A percentile compares a stretch with the other conserved stretches of the same genome.
Evolutionary conservation across 2,797 vertebrate species (phyloP).

Genomic region (Galagoides demidoff): DNA sequence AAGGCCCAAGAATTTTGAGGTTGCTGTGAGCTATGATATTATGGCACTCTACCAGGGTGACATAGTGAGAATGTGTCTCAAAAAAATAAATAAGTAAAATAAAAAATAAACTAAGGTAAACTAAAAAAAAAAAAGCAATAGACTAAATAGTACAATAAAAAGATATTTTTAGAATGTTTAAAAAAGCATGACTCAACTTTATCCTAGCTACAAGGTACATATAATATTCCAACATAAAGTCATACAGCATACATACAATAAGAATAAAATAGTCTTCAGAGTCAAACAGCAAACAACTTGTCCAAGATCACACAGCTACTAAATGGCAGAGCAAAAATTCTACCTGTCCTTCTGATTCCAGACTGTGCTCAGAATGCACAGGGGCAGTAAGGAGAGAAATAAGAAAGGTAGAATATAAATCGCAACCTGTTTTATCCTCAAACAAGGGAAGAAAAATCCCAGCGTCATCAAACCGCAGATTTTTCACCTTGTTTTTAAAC

Average conservation of each 20-base stretch:
- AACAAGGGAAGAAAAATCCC: neutral
- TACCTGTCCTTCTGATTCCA: neutral
- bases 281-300: neutral
- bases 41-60: too few relatives aligned
- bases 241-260: neutral
- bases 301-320: neutral
- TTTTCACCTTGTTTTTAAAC: neutral
- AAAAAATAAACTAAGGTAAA: neutral
- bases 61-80: too few relatives aligned
- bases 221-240: neutral
- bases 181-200: neutral
- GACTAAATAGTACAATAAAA: slow-evolving; percentile 13
- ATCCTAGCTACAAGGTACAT: neutral
- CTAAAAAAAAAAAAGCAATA: neutral
- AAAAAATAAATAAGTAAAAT: neutral
- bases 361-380: neutral
- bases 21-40: too few relatives aligned
- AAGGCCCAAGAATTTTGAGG: too few relatives aligned
- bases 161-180: neutral
- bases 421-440: slow-evolving; percentile 10
- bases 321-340: neutral
- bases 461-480: neutral
- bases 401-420: neutral
- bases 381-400: neutral
- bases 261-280: neutral